Conservation (phyloP, 2,113 vertebrate genomes). For the Lipotes vexillifer region DNA sequence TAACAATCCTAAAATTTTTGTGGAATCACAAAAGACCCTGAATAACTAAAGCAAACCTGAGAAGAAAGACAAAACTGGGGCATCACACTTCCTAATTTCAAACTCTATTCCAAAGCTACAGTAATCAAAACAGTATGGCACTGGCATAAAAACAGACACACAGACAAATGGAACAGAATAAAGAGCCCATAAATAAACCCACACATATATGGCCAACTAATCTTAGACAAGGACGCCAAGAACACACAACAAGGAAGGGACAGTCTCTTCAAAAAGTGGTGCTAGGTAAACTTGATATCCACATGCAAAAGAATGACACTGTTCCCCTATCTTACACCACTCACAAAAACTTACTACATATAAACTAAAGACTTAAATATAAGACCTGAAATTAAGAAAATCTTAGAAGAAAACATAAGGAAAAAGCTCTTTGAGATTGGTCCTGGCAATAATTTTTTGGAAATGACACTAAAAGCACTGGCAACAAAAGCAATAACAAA, state of each 20-base stretch:
- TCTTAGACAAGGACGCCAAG: neutral
- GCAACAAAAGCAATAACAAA: neutral
- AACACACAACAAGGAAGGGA: neutral
- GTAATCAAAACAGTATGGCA: neutral
- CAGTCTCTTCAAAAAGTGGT: neutral
- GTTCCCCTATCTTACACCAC: neutral
- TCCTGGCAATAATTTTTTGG: neutral
- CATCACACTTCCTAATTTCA: neutral
- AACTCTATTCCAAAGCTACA: neutral
- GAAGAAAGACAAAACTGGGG: neutral
- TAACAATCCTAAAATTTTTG: neutral
- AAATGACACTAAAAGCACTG: neutral
- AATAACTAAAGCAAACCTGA: neutral
- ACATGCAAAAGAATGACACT: neutral
- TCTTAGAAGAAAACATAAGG: neutral
- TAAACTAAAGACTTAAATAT: neutral
- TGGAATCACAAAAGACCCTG: neutral
- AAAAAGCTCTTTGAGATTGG: neutral
- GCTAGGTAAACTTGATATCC: neutral
- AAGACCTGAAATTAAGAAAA: neutral
- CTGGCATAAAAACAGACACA: neutral
- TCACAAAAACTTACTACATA: neutral
- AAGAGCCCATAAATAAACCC: neutral
- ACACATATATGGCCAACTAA: neutral
- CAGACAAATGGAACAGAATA: neutral